Base-by-base conservation (phyloP, 2,113 vertebrate genomes). In the Engraulis encrasicolus region DNA sequence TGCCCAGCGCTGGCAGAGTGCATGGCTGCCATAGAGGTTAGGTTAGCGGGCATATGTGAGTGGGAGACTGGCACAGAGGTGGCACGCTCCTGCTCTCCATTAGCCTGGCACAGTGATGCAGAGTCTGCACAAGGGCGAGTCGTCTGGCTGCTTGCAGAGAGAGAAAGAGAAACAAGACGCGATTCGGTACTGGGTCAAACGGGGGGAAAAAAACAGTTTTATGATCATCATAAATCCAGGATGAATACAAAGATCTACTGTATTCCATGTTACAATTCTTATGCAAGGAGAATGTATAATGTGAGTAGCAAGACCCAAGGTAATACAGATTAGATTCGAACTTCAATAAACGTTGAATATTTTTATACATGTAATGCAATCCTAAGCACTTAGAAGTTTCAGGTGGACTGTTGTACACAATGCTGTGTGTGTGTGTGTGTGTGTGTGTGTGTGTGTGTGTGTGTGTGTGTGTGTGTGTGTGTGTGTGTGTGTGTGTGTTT, bases 91-190 rank as follows among this genome's bases (percentile, higher is more conserved):
- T 74, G 66, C 11, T 34, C 66, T 34, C 15, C 66, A 74, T 31
- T 31, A 34, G 31, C 27, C 9, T 36, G 66, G 66, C 66, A 2
- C 17, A 31, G 66, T 34, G 15, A 74, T 36, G 66, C 31, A 4
- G 27, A 15, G 15, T 61, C 31, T 48, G 12, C 15, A 19, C 12
- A 34, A 31, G 27, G 31, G 11, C 17, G 66, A 27, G 48, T 3
- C 37, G 2, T 82, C 81, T 81, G 86, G 78, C 14, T 20, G 74
- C 85, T 86, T 14, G 66, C 4, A 45, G 40, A 31, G 27, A 34
- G 48, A 81, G 36, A 71, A 23, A 61, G 5, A 78, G 31, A 78
- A 2, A 3, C 11, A 17, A 66, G 17, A 58, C 20, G 23, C 19
- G 2, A 6, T 54, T 54, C 6, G 19, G 17, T 18, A 20, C 6